phyloP scores from a whole-genome alignment of 2,888 invertebrate genomes.

The Synergus umbraculus region DNA sequence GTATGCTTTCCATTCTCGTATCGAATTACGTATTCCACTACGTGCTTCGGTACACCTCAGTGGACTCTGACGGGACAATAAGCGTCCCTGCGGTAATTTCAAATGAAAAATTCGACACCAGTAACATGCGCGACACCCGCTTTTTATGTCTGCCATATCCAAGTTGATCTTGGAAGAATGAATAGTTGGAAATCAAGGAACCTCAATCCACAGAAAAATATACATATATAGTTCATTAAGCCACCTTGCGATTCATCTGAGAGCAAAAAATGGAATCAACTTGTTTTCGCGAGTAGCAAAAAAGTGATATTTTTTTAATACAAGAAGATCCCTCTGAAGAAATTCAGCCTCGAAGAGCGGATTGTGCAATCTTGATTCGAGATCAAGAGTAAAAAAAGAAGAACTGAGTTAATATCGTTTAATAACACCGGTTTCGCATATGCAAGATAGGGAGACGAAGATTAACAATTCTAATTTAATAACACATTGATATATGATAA shows the following conservation, averaged over 20 bases:
- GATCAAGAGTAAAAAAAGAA: background rate
- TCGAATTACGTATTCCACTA: slow-evolving; percentile 63
- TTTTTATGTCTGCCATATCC: slow-evolving; percentile 9
- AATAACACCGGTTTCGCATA: background rate
- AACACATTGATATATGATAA: background rate
- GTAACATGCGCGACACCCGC: slow-evolving; percentile 29
- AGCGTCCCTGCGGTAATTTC: slow-evolving; percentile 55
- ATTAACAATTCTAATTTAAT: slow-evolving; percentile 10
- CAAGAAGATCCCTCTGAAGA: background rate
- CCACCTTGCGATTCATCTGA: background rate
- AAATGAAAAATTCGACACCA: slow-evolving; percentile 59
- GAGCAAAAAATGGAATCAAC: background rate
- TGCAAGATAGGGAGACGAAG: background rate
- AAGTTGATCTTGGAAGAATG: background rate
- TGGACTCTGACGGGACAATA: slow-evolving; percentile 57
- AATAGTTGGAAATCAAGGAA: no score
- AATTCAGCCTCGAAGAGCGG: background rate
- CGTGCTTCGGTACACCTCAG: slow-evolving; percentile 41
- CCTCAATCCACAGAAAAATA: no score
- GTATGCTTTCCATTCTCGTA: slow-evolving; percentile 49
- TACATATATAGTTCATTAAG: no score
- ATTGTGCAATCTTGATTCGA: background rate
- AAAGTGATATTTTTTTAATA: background rate
- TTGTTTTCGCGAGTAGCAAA: background rate
- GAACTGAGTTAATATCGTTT: background rate